Conservation (phyloP, 2,113 vertebrate genomes). For the Ctenomys sociabilis region DNA sequence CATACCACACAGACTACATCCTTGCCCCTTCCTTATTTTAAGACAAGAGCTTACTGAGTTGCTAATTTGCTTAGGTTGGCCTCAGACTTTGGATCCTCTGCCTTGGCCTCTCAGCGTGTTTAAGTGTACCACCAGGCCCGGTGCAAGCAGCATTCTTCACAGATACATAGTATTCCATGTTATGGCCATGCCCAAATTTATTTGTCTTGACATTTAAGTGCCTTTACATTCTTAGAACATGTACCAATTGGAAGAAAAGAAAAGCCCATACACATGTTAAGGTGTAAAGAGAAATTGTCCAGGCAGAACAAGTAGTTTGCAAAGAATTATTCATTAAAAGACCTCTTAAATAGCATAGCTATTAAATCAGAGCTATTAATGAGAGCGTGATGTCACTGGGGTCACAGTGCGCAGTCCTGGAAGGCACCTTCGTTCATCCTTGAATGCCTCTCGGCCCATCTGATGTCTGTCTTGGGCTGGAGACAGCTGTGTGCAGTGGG, state of each 20-base stretch:
- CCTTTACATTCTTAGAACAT: conserved; percentile 9
- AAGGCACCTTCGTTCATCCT: neutral
- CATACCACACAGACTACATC: neutral
- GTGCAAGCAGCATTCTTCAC: neutral
- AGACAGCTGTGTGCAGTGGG: neutral
- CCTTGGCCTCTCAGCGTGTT: neutral
- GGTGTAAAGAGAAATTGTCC: conserved; percentile 20
- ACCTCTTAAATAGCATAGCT: conserved; percentile 27
- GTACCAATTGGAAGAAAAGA: neutral
- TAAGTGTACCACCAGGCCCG: neutral
- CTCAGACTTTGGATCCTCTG: neutral
- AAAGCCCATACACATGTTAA: conserved; percentile 13
- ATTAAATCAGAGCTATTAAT: neutral
- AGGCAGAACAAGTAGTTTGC: neutral
- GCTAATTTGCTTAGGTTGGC: neutral
- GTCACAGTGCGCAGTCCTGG: neutral
- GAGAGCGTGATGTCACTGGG: conserved; percentile 11
- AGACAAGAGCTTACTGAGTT: neutral
- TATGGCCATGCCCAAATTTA: conserved; percentile 8
- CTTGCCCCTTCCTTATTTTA: neutral
- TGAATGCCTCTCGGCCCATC: neutral
- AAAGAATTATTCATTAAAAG: neutral
- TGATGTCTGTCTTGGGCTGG: neutral
- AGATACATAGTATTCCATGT: neutral
- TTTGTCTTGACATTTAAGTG: conserved; percentile 56